Conservation (phyloP, 2,888 invertebrate genomes). For the Drosophila robusta region DNA sequence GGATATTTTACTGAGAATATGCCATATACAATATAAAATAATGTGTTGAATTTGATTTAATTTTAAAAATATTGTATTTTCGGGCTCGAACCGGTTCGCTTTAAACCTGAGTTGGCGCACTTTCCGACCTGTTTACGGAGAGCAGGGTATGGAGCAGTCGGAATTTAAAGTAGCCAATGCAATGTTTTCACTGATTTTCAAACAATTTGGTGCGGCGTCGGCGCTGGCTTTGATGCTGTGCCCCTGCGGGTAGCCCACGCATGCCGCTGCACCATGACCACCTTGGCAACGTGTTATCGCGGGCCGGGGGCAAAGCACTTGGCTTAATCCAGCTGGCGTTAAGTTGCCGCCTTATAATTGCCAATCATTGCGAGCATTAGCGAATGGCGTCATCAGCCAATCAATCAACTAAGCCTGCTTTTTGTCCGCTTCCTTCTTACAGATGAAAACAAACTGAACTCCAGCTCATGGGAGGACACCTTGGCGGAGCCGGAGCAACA, state of each 20-base stretch:
- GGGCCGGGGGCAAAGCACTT: slow-evolving; percentile 18
- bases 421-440: background rate
- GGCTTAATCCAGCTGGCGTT: slow-evolving; percentile 29
- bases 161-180: background rate
- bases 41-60: too few relatives aligned
- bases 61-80: too few relatives aligned
- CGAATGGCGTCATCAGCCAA: slow-evolving; percentile 31
- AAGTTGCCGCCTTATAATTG: slow-evolving; percentile 30
- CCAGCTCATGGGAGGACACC: slow-evolving; percentile 91
- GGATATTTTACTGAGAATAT: too few relatives aligned
- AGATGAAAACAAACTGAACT: slow-evolving; percentile 91
- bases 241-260: slow-evolving; percentile 19
- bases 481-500: slow-evolving; percentile 47
- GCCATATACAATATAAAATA: too few relatives aligned
- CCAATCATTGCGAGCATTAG: slow-evolving; percentile 19
- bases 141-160: background rate
- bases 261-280: slow-evolving; percentile 43
- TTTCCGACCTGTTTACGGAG: too few relatives aligned
- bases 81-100: too few relatives aligned
- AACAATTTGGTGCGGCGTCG: slow-evolving; percentile 27
- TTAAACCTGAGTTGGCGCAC: too few relatives aligned
- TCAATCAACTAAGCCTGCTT: background rate
- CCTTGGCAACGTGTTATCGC: slow-evolving; percentile 22
- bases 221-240: slow-evolving; percentile 57
- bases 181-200: background rate